Evolutionary conservation across 2,888 invertebrate genomes (phyloP), one percentile per base, ranked within the genome.

Genomic region (Phyllotreta cruciferae): DNA sequence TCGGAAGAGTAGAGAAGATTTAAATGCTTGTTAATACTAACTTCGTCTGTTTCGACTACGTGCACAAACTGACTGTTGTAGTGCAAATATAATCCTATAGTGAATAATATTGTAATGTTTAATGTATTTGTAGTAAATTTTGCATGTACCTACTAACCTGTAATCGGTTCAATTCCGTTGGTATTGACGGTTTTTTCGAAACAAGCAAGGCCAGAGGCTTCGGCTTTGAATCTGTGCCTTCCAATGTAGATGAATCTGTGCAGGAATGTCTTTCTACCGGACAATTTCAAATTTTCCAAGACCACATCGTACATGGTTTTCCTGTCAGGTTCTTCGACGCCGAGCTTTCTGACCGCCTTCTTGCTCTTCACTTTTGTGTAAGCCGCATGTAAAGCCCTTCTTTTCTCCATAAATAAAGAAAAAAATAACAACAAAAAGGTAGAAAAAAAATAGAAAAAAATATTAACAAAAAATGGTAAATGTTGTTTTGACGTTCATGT

Each of bases 41-140:
- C 47, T 47, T 47, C 47, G 47, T 47, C 35, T 37, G 65, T 71
- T 82, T 85, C 85, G 24, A 85, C 64, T 69, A 85, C 78, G 68
- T 84, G 84, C 24, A 84, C 80, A 70, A 85, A 84, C 73, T 83
- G 83, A 56, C 79, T 80, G 56, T 82, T 81, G 62, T 85, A 85
- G 8, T 82, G 82, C 41, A 85, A 74, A 35, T 85, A 73, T 11
- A 85, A 68, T 0, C 85, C 85, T 14, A n/a, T n/a, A 24, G 24
- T 24, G 4, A 24, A 24, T 24, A 24, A 24, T 24, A 24, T 24
- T 24, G 4, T 24, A 4, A 24, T 24, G 4, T 24, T 24, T 24
- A 24, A 24, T 24, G 1, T 24, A 24, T 24, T 24, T 24, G 24
- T 24, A 24, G 24, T 24, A 24, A 24, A 3, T 24, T 24, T 1